phyloP scores from a whole-genome alignment of 2,113 vertebrate genomes.

The Erpornis zantholeuca region DNA sequence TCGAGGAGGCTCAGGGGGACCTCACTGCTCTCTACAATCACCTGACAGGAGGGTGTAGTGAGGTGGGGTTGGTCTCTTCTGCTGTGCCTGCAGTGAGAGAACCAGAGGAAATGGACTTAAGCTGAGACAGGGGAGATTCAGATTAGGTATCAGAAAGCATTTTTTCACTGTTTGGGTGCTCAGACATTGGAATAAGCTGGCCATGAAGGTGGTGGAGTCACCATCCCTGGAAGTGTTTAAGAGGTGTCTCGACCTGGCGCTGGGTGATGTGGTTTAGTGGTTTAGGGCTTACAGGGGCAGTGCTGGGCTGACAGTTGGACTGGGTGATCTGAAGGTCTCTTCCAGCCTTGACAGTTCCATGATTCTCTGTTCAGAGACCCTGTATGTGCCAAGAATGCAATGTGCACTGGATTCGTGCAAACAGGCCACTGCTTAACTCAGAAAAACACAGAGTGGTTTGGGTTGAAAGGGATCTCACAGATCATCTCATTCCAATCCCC shows the following conservation, averaged over 20 bases:
- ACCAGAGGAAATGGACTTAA: background rate
- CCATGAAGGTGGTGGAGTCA: background rate
- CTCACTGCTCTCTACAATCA: background rate
- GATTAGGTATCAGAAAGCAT: background rate
- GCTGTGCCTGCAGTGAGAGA: background rate
- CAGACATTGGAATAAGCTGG: background rate
- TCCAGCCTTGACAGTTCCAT: background rate
- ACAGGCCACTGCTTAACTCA: background rate
- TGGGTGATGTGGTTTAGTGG: background rate
- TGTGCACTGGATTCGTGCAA: too few species aligned
- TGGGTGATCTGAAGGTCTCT: background rate
- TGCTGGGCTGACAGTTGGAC: background rate
- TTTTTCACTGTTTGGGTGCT: background rate
- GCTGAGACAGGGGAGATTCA: background rate
- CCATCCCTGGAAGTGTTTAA: background rate
- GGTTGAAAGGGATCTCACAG: background rate
- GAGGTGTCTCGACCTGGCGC: rapidly evolving
- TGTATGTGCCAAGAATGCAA: rapidly evolving
- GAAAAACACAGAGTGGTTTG: background rate
- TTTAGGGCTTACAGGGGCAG: background rate
- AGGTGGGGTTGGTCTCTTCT: background rate
- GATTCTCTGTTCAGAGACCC: background rate
- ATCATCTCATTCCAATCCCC: background rate
- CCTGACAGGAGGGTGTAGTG: background rate
- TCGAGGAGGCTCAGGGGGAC: background rate